phyloP scores from a whole-genome alignment of 2,797 vertebrate species.

The Graptemys geographica region DNA sequence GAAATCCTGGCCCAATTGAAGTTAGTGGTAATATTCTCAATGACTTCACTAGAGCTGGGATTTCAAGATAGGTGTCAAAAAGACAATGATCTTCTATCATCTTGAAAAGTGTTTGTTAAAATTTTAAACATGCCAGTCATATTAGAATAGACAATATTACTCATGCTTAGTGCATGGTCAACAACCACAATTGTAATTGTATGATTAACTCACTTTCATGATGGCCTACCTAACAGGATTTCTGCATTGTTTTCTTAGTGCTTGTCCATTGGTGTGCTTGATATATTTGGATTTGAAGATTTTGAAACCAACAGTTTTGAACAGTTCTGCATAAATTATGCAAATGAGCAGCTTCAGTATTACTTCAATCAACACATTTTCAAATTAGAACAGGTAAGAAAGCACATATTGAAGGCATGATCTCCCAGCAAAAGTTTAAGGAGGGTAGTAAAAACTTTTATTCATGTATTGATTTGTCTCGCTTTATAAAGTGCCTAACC shows the following conservation, averaged over 20 bases:
- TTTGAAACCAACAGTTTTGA: slow-evolving; percentile 99
- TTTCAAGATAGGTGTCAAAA: background rate
- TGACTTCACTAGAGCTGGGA: background rate
- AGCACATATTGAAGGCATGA: background rate
- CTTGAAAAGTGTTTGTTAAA: background rate
- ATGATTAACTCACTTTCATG: background rate
- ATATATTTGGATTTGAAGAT: slow-evolving; percentile 99
- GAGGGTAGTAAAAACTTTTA: background rate
- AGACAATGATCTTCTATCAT: background rate
- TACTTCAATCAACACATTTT: slow-evolving; percentile 99
- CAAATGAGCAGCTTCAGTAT: slow-evolving; percentile 98
- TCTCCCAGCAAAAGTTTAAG: background rate
- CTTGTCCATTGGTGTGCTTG: slow-evolving; percentile 96
- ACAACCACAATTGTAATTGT: slow-evolving; percentile 1
- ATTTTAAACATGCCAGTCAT: background rate
- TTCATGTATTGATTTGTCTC: background rate
- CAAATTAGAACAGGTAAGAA: slow-evolving; percentile 94
- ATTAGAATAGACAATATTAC: background rate
- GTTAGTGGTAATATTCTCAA: background rate
- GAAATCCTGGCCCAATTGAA: background rate
- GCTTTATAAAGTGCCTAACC: background rate
- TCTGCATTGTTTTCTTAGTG: slow-evolving; percentile 82
- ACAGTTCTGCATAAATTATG: slow-evolving; percentile 99
- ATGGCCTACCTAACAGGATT: background rate
- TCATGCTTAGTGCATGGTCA: background rate